Conservation (phyloP, 2,797 vertebrate genomes). For the Parotocinclus haroldoi region DNA sequence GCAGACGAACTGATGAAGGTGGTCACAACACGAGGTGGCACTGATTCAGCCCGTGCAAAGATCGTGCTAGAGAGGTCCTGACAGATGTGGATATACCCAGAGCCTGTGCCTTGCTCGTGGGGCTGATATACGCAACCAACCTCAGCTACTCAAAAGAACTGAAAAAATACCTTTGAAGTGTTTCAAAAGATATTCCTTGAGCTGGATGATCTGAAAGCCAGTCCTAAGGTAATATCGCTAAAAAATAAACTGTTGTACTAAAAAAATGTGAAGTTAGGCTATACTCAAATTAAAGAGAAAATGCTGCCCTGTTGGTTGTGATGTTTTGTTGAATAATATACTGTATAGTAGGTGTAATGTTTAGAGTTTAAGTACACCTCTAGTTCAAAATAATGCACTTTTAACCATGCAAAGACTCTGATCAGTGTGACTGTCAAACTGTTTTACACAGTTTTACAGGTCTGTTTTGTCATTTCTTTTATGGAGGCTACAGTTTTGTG, state of each 20-base stretch:
- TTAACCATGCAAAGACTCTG: not conserved
- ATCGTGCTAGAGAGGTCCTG: slow-evolving; percentile 44
- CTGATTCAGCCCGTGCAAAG: slow-evolving; percentile 33
- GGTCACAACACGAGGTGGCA: slow-evolving; percentile 17
- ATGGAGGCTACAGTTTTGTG: not conserved
- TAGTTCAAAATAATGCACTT: not conserved
- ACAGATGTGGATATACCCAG: slow-evolving; percentile 27
- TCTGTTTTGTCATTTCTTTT: not conserved
- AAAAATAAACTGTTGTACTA: slow-evolving; percentile 41
- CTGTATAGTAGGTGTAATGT: not conserved
- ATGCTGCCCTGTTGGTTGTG: not conserved
- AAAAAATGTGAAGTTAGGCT: not conserved
- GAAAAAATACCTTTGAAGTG: slow-evolving; percentile 40
- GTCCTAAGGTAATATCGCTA: slow-evolving; percentile 39
- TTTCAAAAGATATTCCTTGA: slow-evolving; percentile 47
- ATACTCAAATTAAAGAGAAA: not conserved
- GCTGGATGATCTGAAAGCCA: slow-evolving; percentile 40
- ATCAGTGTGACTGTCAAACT: not conserved
- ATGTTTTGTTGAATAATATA: not conserved
- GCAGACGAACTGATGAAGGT: slow-evolving; percentile 41
- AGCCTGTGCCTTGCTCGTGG: slow-evolving; percentile 46
- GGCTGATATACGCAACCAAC: slow-evolving; percentile 40
- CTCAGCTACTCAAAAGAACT: slow-evolving; percentile 46
- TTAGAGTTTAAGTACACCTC: not conserved
- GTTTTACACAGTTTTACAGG: not conserved